These are phyloP conservation scores for Cyprinella venusta DNA, from an alignment of 2,797 vertebrate species.

Conservation along the genomic window DNA sequence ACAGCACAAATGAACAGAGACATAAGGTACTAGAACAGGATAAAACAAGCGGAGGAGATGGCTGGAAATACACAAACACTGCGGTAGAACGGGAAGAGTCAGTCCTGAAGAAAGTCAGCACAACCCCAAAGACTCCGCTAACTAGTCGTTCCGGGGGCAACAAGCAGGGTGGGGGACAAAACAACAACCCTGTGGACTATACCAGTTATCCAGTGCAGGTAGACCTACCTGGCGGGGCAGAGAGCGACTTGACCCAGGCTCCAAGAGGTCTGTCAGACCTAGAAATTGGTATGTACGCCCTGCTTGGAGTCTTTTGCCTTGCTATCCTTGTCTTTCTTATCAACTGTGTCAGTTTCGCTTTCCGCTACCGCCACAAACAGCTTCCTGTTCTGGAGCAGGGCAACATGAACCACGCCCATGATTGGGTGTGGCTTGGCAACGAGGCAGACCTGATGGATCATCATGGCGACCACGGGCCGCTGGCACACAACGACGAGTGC, in stretches of 20 bases:
- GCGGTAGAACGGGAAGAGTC: slow-evolving; percentile 79
- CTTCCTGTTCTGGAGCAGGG: slow-evolving; percentile 90
- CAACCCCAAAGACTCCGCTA: slow-evolving; percentile 79
- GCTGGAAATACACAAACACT: slow-evolving; percentile 79
- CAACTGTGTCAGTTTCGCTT: slow-evolving; percentile 96
- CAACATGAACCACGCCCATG: slow-evolving; percentile 95
- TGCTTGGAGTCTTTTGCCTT: slow-evolving; percentile 94
- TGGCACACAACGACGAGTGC: slow-evolving; percentile 83
- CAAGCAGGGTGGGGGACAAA: slow-evolving; percentile 71
- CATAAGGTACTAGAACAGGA: slow-evolving; percentile 77
- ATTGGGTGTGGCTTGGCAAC: slow-evolving; percentile 97
- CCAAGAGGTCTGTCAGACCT: slow-evolving; percentile 89
- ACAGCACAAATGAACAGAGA: slow-evolving; percentile 79
- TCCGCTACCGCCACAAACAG: slow-evolving; percentile 96
- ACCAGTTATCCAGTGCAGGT: slow-evolving; percentile 84
- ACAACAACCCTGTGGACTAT: slow-evolving; percentile 78
- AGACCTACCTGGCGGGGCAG: slow-evolving; percentile 77
- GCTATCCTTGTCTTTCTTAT: slow-evolving; percentile 96
- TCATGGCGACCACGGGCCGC: slow-evolving; percentile 82
- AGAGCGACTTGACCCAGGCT: slow-evolving; percentile 85
- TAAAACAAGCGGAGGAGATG: slow-evolving; percentile 74
- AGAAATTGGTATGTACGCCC: slow-evolving; percentile 97
- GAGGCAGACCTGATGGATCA: slow-evolving; percentile 90
- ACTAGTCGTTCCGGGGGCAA: slow-evolving; percentile 73
- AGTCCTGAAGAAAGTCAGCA: slow-evolving; percentile 82